Base-by-base conservation (phyloP, 64 coral and sea anemone species). In the Astreopora myriophthalma region DNA sequence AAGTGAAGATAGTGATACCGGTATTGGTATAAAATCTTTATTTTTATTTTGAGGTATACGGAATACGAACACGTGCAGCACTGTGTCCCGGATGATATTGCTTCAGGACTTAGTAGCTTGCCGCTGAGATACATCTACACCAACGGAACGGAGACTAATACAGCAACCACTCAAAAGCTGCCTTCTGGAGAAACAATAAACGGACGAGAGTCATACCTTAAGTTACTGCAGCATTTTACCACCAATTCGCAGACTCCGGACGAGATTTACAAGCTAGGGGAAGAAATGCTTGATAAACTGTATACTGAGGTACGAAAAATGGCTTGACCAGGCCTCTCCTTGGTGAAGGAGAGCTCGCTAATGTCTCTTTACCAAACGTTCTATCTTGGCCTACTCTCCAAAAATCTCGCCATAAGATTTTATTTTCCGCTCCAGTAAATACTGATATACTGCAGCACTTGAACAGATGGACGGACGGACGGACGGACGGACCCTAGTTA, bases 161-260 rank as follows among this genome's bases (percentile, higher is more conserved):
- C 44, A 58, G 10, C 0, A 14, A 75, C 90, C 52, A 86, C 86
- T 1, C 80, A 85, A 40, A 11, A 29, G 17, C 90, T 96, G 34
- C 95, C 95, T 19, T 79, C 60, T 4, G 91, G 95, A 0, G 79
- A 85, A 44, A 26, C 20, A 25, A 19, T 96, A 69, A 71, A 69
- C 8, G 91, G 91, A 24, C 36, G 12, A 28, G 1, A 48, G 13
- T 70, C 91, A 17, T 96, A 96, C 27, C 25, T 64, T 6, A 93
- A 93, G 11, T 52, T 96, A 32, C n/a, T 96, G 29, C 68, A 86
- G 1, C 84, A 90, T 58, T 93, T 93, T n/a, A 67, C 95, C 6
- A 96, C 95, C 29, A 93, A 19, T 17, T 33, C 73, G 0, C 58
- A 85, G 5, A 85, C 91, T 7, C 69, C 95, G 1, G 71, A 96